These are phyloP conservation scores for Sebastes ruberrimus DNA, from an alignment of 2,797 vertebrate species.

Conservation along the genomic window DNA sequence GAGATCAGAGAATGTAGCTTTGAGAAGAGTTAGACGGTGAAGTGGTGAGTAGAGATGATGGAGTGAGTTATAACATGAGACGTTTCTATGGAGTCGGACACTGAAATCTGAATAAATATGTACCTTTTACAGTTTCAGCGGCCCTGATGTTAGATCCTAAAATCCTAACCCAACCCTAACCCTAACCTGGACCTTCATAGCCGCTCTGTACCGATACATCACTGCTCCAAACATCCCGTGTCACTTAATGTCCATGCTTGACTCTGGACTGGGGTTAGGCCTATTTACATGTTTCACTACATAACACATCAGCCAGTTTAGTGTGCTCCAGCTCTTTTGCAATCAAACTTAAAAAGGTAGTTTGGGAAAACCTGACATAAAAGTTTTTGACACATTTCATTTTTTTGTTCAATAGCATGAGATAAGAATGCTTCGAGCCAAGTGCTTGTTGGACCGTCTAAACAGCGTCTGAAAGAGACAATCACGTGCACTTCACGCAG, in stretches of 20 bases:
- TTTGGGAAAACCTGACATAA: background rate
- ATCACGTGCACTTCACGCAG: background rate
- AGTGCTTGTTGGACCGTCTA: background rate
- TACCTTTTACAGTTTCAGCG: background rate
- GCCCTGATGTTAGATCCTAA: background rate
- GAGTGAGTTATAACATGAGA: background rate
- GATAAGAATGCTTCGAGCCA: background rate
- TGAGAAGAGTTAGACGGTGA: background rate
- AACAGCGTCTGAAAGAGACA: background rate
- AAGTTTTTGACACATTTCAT: background rate
- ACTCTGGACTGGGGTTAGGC: background rate
- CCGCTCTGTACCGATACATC: background rate
- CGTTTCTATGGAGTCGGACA: background rate
- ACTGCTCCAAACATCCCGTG: background rate
- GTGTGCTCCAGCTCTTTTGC: background rate
- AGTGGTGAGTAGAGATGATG: background rate
- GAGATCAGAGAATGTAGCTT: conserved; percentile 18
- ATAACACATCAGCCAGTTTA: background rate
- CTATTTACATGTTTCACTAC: conserved; percentile 4
- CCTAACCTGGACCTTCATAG: background rate
- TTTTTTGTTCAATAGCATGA: background rate
- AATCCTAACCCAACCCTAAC: background rate
- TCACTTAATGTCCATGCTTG: background rate
- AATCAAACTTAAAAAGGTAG: background rate
- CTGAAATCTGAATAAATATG: background rate